phyloP scores from a whole-genome alignment of 37 sponge, comb jelly and placozoan genomes.

The Tethya wilhelma region DNA sequence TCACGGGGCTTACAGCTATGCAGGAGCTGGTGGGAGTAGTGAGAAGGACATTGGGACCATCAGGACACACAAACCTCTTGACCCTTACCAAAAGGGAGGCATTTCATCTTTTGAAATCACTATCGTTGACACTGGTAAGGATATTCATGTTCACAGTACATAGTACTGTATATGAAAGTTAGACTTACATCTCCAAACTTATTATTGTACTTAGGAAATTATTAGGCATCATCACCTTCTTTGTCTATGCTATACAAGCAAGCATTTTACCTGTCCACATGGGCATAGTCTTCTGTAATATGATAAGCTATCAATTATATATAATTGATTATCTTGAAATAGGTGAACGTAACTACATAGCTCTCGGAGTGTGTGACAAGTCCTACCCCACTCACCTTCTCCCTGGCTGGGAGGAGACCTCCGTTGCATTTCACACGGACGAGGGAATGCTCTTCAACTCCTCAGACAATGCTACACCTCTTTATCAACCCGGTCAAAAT shows the following conservation, averaged over 20 bases:
- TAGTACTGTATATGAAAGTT: no score
- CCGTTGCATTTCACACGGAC: slow-evolving; percentile 65
- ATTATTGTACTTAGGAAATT: no score
- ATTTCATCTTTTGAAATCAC: slow-evolving; percentile 43
- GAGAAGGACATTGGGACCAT: slow-evolving; percentile 47
- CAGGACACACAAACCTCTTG: slow-evolving; percentile 23
- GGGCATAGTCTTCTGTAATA: no score
- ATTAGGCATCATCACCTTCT: no score
- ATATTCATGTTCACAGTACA: no score
- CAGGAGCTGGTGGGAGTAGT: slow-evolving; percentile 16
- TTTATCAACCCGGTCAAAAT: slow-evolving; percentile 3
- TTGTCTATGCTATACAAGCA: no score
- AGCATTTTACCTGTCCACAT: no score
- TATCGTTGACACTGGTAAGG: slow-evolving; percentile 32
- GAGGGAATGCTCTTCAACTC: slow-evolving; percentile 51
- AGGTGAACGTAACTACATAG: slow-evolving; percentile 54
- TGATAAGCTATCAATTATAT: no score
- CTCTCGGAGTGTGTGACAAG: slow-evolving; percentile 59
- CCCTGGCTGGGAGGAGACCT: slow-evolving; percentile 66
- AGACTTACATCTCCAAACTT: no score
- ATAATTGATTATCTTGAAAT: no score
- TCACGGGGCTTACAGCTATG: slow-evolving; percentile 47
- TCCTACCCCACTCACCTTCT: slow-evolving; percentile 50
- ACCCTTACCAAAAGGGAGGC: slow-evolving; percentile 14
- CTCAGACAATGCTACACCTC: slow-evolving; percentile 21